Evolutionary conservation across 2,888 invertebrate genomes (phyloP).

Genomic region (Sarcophaga subvicina): DNA sequence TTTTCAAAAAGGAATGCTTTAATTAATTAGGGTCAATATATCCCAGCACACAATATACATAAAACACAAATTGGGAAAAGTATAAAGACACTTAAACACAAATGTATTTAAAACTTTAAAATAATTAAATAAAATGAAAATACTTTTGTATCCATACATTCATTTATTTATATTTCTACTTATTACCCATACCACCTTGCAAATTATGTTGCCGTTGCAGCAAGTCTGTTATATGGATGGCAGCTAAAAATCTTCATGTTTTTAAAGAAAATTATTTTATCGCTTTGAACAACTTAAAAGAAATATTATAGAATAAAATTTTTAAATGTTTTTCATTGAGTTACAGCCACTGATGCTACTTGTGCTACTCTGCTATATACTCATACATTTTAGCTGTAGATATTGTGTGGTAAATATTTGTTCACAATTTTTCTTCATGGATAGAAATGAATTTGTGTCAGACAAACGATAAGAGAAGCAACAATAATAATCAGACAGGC

Average conservation of each 20-base stretch:
- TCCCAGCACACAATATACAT: neutral
- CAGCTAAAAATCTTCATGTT: neutral
- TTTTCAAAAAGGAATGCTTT: neutral
- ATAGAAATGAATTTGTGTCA: conserved; percentile 60
- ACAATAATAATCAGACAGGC: conserved; percentile 31
- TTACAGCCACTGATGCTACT: neutral
- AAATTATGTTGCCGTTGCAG: neutral
- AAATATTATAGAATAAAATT: neutral
- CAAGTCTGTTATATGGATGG: neutral
- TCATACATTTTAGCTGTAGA: neutral
- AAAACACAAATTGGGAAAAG: neutral
- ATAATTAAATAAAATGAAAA: conserved; percentile 46
- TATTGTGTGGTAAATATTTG: conserved; percentile 16
- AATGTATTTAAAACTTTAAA: conserved; percentile 43
- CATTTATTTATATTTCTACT: neutral
- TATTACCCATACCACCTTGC: conserved; percentile 27
- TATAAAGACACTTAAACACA: neutral
- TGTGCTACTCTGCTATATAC: neutral
- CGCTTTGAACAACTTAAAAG: neutral
- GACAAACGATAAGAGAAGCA: conserved; percentile 50
- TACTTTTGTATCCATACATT: neutral
- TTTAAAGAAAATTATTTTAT: neutral
- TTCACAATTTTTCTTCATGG: conserved; percentile 49
- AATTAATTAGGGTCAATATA: conserved; percentile 16
- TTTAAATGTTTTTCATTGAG: neutral